Evolutionary conservation across 2,888 invertebrate species (phyloP).

Genomic region (Drosophila eohydei): DNA sequence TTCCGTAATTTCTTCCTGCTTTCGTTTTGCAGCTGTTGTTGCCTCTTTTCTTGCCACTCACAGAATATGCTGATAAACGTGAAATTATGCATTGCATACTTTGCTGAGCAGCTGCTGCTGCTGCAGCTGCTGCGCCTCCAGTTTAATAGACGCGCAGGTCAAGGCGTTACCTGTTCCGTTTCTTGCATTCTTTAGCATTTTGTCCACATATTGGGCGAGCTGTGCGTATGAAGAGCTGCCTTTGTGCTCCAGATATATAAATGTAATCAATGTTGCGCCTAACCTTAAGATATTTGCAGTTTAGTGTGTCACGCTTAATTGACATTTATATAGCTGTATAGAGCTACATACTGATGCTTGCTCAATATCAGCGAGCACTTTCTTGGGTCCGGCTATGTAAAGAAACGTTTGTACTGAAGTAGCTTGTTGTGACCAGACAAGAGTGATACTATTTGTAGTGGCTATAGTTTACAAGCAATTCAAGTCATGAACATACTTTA

Average conservation of each 20-base stretch:
- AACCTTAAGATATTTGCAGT: not conserved
- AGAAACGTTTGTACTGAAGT: too few species aligned
- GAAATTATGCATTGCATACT: slow-evolving; percentile 58
- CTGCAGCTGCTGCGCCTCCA: slow-evolving; percentile 9
- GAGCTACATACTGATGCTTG: not conserved
- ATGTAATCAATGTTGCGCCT: not conserved
- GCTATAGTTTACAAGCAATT: not conserved
- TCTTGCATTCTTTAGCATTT: slow-evolving; percentile 14
- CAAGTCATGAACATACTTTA: not conserved
- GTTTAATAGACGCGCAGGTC: slow-evolving; percentile 1
- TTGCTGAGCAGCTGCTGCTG: slow-evolving; percentile 28
- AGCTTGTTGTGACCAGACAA: not conserved
- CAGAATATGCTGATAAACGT: slow-evolving; percentile 42
- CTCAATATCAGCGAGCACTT: not conserved
- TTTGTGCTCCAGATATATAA: not conserved
- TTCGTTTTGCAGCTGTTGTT: slow-evolving; percentile 53
- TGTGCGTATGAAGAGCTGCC: not conserved
- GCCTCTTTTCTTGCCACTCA: slow-evolving; percentile 49
- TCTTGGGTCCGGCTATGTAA: too few species aligned
- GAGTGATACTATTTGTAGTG: not conserved
- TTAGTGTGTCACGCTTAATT: not conserved
- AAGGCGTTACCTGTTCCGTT: slow-evolving; percentile 17
- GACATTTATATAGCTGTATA: not conserved
- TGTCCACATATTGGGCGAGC: not conserved
- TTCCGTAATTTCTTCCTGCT: slow-evolving; percentile 78